Percentiles rank a stretch among this genome's conserved stretches.
phyloP scores from a whole-genome alignment of 1,140 invertebrate genomes.

The Battus philenor region DNA sequence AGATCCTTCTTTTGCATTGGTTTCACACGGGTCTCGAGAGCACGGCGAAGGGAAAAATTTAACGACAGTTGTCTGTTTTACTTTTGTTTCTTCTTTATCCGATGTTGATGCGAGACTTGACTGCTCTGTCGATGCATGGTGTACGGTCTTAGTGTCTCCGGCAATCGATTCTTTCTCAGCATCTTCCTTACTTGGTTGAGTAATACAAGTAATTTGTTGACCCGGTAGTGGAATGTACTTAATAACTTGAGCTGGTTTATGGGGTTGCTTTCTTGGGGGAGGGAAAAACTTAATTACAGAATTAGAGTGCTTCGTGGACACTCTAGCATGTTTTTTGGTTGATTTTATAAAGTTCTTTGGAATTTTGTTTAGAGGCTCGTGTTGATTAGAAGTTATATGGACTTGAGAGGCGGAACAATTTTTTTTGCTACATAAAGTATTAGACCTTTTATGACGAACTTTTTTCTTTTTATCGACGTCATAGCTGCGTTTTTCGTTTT shows the following conservation, averaged over 20 bases:
- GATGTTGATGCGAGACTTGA: no score
- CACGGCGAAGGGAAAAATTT: slow-evolving; percentile 7
- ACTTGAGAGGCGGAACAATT: no score
- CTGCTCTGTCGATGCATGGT: no score
- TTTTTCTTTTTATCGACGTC: no score
- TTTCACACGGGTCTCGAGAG: neutral
- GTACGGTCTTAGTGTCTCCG: no score
- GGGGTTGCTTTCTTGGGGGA: neutral
- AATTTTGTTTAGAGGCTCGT: no score
- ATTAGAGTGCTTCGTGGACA: neutral
- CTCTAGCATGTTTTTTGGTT: no score
- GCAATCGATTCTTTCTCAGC: neutral
- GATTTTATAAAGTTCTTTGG: no score
- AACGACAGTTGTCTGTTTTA: neutral
- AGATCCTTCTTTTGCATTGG: neutral
- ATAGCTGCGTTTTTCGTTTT: no score
- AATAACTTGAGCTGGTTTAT: neutral
- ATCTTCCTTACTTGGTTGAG: neutral
- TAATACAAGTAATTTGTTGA: neutral
- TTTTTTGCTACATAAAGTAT: no score
- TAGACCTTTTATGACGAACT: no score
- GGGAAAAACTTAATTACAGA: neutral
- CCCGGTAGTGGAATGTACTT: slow-evolving; percentile 3
- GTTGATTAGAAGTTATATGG: no score
- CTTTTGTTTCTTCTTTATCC: neutral